Base-by-base conservation (phyloP, 2,113 vertebrate genomes). In the Sinocyclocheilus rhinocerous region DNA sequence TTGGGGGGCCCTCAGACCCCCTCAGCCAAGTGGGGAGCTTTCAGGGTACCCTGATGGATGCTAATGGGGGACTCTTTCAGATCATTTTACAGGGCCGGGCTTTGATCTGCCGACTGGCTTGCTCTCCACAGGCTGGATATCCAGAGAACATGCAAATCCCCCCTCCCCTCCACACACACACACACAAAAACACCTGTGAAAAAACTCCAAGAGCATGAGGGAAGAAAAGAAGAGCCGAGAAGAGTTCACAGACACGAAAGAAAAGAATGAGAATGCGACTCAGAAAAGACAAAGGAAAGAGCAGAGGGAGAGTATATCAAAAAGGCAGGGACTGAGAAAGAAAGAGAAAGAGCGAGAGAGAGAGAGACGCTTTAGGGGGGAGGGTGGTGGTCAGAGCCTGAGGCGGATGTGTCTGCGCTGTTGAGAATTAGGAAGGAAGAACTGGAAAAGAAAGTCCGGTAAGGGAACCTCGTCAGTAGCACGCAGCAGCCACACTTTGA, bases 21-120 rank as follows among this genome's bases (percentile, higher is more conserved):
- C 94, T 95, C 92, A 92, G 90, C 93, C 91, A 92, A 95, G 95
- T 93, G 95, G 95, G 94, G 95, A 93, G 93, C 94, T 95, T 95
- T 96, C 95, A 96, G 95, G 95, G 94, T 95, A 96, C 93, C 94
- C 94, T 96, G 96, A 96, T 96, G 95, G 96, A 96, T 96, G 95
- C 95, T 96, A 96, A 95, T 95, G 95, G 94, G 85, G 94, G 93
- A 94, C 94, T 95, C 94, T 96, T 96, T 96, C 95, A 95, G 95
- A 96, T 97, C 93, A 85, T 94, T 96, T 97, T 96, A 96, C 95
- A 94, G 93, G 90, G 86, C 86, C 86, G 92, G 93, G 92, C 95
- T 96, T 96, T 97, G 96, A 97, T 97, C 96, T 95, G 95, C 96
- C 95, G 95, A 94, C 94, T 95, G 94, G 92, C 94, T 94, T 95